Evolutionary conservation across 2,797 vertebrate species (phyloP).

Genomic region (Pseudopleuronectes americanus): DNA sequence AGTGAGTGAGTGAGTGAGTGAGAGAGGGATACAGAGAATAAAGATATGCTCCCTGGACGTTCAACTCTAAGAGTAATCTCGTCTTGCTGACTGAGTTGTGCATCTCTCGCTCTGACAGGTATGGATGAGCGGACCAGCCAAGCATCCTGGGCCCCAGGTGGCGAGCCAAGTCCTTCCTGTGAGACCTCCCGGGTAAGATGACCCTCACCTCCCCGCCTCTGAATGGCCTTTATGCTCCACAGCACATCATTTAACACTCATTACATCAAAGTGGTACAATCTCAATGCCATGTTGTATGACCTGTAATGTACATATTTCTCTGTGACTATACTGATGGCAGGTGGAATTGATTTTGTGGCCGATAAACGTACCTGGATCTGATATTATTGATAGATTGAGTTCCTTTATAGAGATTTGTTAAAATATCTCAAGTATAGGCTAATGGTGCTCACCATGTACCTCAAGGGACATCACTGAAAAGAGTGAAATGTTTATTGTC

Average conservation of each 20-base stretch:
- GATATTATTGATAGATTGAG: constrained; percentile 10
- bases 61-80: constrained; percentile 37
- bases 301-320: constrained; percentile 42
- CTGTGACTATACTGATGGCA: constrained; percentile 17
- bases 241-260: constrained; percentile 72
- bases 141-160: constrained; percentile 92
- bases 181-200: constrained; percentile 95
- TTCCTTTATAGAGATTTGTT: constrained; percentile 19
- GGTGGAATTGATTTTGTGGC: background rate
- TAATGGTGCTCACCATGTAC: background rate
- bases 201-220: constrained; percentile 55
- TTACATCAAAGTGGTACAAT: constrained; percentile 62
- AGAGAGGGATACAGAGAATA: background rate
- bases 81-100: constrained; percentile 69
- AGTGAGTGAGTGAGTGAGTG: too few relatives aligned
- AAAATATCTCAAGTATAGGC: constrained; percentile 15
- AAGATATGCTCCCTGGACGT: constrained; percentile 4
- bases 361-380: background rate
- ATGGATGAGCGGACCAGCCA: constrained; percentile 94
- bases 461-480: background rate
- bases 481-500: background rate
- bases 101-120: constrained; percentile 86
- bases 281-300: constrained; percentile 43
- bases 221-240: constrained; percentile 71
- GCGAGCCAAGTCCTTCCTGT: constrained; percentile 93